These are phyloP conservation scores for Argyra leucocephala DNA, from an alignment of 2,888 invertebrate genomes.

Conservation along the genomic window DNA sequence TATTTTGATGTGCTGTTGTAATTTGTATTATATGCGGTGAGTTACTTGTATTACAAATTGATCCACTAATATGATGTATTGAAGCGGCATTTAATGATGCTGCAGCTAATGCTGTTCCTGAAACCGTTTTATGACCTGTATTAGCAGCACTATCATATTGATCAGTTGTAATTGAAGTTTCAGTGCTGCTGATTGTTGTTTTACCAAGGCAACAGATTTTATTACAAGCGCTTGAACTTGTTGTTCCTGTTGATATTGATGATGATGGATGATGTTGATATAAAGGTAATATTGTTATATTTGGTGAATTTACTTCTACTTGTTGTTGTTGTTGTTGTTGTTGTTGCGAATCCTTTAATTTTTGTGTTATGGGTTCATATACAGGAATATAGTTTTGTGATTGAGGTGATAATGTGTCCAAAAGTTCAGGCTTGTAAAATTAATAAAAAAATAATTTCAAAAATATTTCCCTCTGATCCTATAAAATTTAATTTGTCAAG, in stretches of 20 bases:
- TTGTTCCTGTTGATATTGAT: constrained; percentile 11
- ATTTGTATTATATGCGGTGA: constrained; percentile 17
- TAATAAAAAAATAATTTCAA: not conserved
- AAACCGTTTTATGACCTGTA: constrained; percentile 27
- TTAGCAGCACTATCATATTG: not conserved
- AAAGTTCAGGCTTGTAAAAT: too few species aligned
- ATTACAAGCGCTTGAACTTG: constrained; percentile 22
- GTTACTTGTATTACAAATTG: constrained; percentile 19
- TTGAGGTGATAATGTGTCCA: too few species aligned
- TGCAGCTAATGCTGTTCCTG: constrained; percentile 32
- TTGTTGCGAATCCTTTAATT: too few species aligned
- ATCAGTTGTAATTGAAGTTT: not conserved
- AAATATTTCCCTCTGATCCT: too few species aligned
- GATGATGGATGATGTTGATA: constrained; percentile 22
- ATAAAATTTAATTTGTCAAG: too few species aligned
- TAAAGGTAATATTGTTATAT: constrained; percentile 14
- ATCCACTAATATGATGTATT: constrained; percentile 19
- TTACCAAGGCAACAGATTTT: constrained; percentile 28
- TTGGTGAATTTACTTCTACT: not conserved
- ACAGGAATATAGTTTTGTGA: too few species aligned
- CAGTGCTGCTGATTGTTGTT: not conserved
- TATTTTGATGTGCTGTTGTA: constrained; percentile 24
- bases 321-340: too few species aligned
- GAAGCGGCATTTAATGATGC: constrained; percentile 25
- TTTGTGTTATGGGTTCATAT: too few species aligned